phyloP scores from a whole-genome alignment of 2,797 vertebrate genomes.

The Remorina albescens region DNA sequence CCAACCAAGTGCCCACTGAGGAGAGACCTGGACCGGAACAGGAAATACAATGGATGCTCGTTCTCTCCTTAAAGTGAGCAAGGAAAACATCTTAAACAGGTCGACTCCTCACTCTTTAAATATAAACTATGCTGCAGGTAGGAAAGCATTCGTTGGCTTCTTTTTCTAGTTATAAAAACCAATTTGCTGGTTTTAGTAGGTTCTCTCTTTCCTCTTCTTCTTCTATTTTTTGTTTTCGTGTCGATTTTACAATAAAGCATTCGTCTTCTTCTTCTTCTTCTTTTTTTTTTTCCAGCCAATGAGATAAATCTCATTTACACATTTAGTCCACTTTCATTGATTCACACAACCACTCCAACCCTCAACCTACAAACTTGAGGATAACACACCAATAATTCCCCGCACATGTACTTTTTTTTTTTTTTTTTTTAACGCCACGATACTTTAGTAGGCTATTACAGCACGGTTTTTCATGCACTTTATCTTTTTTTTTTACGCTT shows the following conservation, averaged over 20 bases:
- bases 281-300: slow-evolving; percentile 44
- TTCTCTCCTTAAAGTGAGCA: slow-evolving; percentile 40
- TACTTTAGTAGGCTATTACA: slow-evolving; percentile 83
- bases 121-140: slow-evolving; percentile 67
- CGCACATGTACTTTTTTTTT: slow-evolving; percentile 80
- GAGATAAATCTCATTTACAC: slow-evolving; percentile 60
- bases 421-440: slow-evolving; percentile 78
- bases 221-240: slow-evolving; percentile 4
- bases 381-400: slow-evolving; percentile 76
- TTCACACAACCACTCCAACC: slow-evolving; percentile 72
- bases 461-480: slow-evolving; percentile 85
- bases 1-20: slow-evolving; percentile 47
- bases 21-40: slow-evolving; percentile 65
- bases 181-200: slow-evolving; percentile 78
- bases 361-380: slow-evolving; percentile 62
- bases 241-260: slow-evolving; percentile 50
- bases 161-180: slow-evolving; percentile 65
- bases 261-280: slow-evolving; percentile 43
- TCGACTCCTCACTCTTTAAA: slow-evolving; percentile 65
- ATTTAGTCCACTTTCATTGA: slow-evolving; percentile 49
- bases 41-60: slow-evolving; percentile 69
- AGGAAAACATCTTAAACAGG: slow-evolving; percentile 60
- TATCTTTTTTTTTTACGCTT: slow-evolving; percentile 54
- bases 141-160: slow-evolving; percentile 67
- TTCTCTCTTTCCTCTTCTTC: slow-evolving; percentile 28